These are phyloP conservation scores for Nasalis larvatus DNA, from an alignment of 2,113 vertebrate species.

Conservation along the genomic window DNA sequence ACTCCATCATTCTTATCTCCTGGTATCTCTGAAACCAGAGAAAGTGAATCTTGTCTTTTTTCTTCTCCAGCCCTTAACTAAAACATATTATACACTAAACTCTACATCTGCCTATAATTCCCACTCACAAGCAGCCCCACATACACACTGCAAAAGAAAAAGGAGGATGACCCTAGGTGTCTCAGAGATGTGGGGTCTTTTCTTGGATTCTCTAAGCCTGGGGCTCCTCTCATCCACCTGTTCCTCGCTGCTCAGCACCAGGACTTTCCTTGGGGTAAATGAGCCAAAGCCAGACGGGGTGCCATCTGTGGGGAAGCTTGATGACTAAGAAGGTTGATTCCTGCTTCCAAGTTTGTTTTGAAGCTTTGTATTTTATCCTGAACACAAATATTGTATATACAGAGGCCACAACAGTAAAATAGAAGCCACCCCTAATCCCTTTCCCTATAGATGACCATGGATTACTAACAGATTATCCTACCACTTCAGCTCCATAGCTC, in stretches of 20 bases:
- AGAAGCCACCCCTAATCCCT: neutral
- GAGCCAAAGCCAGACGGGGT: neutral
- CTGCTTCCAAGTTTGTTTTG: neutral
- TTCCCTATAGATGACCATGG: neutral
- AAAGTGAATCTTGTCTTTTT: neutral
- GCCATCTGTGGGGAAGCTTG: neutral
- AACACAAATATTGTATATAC: neutral
- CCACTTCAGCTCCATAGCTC: neutral
- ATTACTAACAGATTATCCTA: too few species aligned
- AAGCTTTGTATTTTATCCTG: neutral
- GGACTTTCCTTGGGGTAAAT: neutral
- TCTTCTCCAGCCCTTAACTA: neutral
- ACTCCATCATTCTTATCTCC: neutral
- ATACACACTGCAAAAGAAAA: too few species aligned
- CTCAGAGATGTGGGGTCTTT: neutral
- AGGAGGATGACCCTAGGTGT: fast-evolving
- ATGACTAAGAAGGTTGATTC: neutral
- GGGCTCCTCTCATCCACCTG: neutral
- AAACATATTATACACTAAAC: fast-evolving
- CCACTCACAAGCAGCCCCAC: neutral
- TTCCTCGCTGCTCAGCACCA: fast-evolving
- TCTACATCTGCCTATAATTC: neutral
- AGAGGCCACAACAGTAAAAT: neutral
- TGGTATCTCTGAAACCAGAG: neutral
- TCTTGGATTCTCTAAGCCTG: fast-evolving